Evolutionary conservation across 2,888 invertebrate species (phyloP).

Genomic region (Agonopterix arenella): DNA sequence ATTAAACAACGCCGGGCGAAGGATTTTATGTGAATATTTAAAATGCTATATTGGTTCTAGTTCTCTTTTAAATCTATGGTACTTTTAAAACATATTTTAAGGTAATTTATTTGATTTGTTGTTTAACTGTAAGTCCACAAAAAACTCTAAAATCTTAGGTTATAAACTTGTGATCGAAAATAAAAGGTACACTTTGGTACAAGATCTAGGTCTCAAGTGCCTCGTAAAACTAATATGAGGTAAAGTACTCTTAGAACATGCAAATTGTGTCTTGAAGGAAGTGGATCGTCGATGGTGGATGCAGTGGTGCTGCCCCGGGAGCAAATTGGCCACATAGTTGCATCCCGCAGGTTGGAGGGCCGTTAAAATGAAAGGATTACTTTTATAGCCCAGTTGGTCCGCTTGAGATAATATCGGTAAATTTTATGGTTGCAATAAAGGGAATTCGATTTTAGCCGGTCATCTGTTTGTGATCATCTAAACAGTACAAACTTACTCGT

Average conservation of each 20-base stretch:
- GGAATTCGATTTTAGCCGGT: slow-evolving; percentile 71
- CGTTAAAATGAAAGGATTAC: slow-evolving; percentile 74
- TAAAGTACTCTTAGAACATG: slow-evolving; percentile 16
- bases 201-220: too few species aligned
- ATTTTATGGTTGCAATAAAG: slow-evolving; percentile 72
- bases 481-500: too few species aligned
- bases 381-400: slow-evolving; percentile 67
- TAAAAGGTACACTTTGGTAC: not conserved
- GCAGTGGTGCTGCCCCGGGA: slow-evolving; percentile 24
- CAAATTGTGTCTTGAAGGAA: slow-evolving; percentile 30
- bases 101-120: slow-evolving; percentile 27
- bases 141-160: not conserved
- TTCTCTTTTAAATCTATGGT: slow-evolving; percentile 49
- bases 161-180: not conserved
- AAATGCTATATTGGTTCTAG: slow-evolving; percentile 71
- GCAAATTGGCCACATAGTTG: slow-evolving; percentile 64
- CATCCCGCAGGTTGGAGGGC: slow-evolving; percentile 64
- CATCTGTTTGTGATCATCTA: slow-evolving; percentile 63
- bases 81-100: slow-evolving; percentile 35
- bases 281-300: slow-evolving; percentile 23
- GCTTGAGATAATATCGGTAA: slow-evolving; percentile 72
- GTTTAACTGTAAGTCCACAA: not conserved
- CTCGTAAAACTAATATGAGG: too few species aligned
- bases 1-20: slow-evolving; percentile 69
- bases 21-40: slow-evolving; percentile 73